These are phyloP conservation scores for Bombus sylvicola DNA, from an alignment of 1,140 invertebrate genomes.

Conservation along the genomic window DNA sequence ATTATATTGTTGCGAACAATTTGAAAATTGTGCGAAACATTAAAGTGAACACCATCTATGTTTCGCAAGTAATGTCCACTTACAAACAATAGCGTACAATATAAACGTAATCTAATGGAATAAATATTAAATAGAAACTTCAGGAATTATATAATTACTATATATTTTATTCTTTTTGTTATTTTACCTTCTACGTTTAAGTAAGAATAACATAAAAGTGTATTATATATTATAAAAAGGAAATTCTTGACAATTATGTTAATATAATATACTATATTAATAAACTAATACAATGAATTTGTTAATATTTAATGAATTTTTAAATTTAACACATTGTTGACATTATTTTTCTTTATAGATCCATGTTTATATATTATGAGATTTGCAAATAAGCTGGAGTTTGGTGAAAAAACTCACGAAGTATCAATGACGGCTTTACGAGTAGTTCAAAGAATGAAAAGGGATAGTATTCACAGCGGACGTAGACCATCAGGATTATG, in stretches of 20 bases:
- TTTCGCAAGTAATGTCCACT: not conserved
- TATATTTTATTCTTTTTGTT: not conserved
- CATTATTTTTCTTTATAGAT: constrained; percentile 85
- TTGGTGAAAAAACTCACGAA: constrained; percentile 95
- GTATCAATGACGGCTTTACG: constrained; percentile 97
- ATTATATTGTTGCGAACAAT: not conserved
- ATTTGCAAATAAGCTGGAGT: constrained; percentile 96
- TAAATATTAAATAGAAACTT: not conserved
- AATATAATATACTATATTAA: not conserved
- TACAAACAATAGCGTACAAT: not conserved
- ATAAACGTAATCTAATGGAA: not conserved
- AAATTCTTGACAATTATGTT: not conserved
- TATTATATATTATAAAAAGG: not conserved
- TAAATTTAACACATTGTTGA: not conserved
- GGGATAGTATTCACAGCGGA: constrained; percentile 98
- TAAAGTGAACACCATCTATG: not conserved
- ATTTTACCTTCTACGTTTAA: not conserved
- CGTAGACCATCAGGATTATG: constrained; percentile 97
- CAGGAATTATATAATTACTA: not conserved
- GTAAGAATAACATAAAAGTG: not conserved
- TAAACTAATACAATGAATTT: not conserved
- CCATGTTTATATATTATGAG: constrained; percentile 97
- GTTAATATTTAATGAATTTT: not conserved
- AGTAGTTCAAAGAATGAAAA: constrained; percentile 98
- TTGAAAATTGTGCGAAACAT: not conserved